These are phyloP conservation scores for Oreortyx pictus DNA, from an alignment of 2,797 vertebrate genomes.

Conservation along the genomic window DNA sequence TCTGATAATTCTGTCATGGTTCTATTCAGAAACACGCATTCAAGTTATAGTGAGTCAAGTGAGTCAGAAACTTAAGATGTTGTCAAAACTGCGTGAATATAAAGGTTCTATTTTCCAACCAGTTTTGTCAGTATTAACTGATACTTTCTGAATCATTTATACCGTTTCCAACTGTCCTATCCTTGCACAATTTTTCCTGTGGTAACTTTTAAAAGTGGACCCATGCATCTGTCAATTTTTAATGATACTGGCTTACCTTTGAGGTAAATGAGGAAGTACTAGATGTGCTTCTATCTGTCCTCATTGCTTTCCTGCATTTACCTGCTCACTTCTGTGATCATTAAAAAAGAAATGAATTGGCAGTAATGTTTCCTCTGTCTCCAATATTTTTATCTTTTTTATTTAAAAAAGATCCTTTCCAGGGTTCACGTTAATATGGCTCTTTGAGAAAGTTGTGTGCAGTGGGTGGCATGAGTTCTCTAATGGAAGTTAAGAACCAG, in stretches of 20 bases:
- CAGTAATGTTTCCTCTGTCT: neutral
- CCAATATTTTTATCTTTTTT: neutral
- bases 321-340: fast-evolving
- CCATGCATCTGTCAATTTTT: neutral
- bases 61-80: neutral
- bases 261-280: neutral
- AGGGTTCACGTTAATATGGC: neutral
- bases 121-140: neutral
- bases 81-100: neutral
- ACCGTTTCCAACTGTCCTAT: neutral
- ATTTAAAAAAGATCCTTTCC: neutral
- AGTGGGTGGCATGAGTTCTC: neutral
- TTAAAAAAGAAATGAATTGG: neutral
- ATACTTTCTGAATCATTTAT: neutral
- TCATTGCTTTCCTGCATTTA: neutral
- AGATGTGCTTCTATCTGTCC: neutral
- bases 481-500: neutral
- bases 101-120: neutral
- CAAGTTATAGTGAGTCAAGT: neutral
- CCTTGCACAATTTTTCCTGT: neutral
- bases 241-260: neutral
- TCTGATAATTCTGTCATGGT: neutral
- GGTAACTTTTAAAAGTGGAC: neutral
- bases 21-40: neutral
- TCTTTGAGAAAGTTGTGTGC: neutral